These are phyloP conservation scores for Drosophila gunungcola DNA, from an alignment of 1,140 invertebrate species.

Conservation along the genomic window DNA sequence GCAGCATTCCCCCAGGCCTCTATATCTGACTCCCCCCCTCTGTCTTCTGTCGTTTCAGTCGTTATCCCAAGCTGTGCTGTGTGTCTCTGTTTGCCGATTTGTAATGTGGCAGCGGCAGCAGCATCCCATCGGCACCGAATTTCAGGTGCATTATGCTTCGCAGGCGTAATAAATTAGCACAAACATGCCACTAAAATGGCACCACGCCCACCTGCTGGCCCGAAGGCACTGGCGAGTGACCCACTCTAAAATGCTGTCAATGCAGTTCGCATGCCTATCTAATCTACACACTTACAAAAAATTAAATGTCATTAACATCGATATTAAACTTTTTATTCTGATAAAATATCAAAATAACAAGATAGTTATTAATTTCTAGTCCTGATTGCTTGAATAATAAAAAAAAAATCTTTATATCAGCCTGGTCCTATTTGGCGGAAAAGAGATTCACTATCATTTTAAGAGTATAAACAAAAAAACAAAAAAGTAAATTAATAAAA, in stretches of 20 bases:
- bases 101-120: constrained; percentile 28
- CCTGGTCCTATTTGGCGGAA: too few relatives aligned
- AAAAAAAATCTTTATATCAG: too few relatives aligned
- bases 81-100: constrained; percentile 33
- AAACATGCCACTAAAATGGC: constrained; percentile 81
- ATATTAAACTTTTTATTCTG: too few relatives aligned
- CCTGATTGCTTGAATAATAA: too few relatives aligned
- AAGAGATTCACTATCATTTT: too few relatives aligned
- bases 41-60: not conserved
- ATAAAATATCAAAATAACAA: not conserved
- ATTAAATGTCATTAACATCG: too few relatives aligned
- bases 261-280: constrained; percentile 71
- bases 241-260: constrained; percentile 75
- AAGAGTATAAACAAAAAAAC: too few relatives aligned
- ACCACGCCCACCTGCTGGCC: constrained; percentile 62
- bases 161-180: constrained; percentile 81
- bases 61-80: not conserved
- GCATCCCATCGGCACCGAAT: not conserved
- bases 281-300: constrained; percentile 18
- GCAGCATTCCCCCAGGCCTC: constrained; percentile 47
- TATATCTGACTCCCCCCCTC: not conserved
- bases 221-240: constrained; percentile 45
- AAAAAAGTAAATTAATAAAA: too few relatives aligned
- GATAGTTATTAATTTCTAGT: too few relatives aligned
- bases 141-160: constrained; percentile 61